Conservation (phyloP, 2,113 vertebrate species). For the Calidris pygmaea region DNA sequence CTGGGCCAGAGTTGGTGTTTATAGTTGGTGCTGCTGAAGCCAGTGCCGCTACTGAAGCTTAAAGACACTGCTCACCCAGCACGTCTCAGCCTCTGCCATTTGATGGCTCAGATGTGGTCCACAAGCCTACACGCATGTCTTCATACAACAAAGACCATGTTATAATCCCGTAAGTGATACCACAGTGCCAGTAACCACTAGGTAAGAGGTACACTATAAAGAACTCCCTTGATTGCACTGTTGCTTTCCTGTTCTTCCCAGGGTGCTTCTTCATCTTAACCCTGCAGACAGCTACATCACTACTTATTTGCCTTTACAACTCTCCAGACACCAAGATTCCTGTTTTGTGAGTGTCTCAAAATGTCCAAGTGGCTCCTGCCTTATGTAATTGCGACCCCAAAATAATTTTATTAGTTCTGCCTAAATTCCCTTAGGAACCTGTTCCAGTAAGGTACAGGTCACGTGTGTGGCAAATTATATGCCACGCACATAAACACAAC, state of each 20-base stretch:
- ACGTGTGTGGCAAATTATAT: neutral
- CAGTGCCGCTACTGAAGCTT: rapidly evolving
- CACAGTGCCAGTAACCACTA: neutral
- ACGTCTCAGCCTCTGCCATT: neutral
- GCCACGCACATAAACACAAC: neutral
- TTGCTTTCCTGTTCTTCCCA: neutral
- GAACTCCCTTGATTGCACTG: neutral
- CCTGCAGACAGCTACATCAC: neutral
- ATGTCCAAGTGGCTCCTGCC: neutral
- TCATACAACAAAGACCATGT: neutral
- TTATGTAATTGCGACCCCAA: neutral
- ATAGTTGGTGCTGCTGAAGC: neutral
- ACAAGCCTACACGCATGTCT: neutral
- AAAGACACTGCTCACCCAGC: neutral
- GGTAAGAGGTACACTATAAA: neutral
- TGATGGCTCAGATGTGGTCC: neutral
- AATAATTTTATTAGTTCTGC: neutral
- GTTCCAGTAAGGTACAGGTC: neutral
- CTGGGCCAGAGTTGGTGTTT: neutral
- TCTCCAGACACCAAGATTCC: neutral
- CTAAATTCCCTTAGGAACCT: neutral
- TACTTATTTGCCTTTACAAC: neutral
- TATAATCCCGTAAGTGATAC: neutral
- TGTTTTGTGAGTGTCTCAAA: neutral
- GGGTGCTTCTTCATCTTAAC: neutral